Evolutionary conservation across 2,888 invertebrate genomes (phyloP).

Genomic region (Vannuccia rotundouncinata): DNA sequence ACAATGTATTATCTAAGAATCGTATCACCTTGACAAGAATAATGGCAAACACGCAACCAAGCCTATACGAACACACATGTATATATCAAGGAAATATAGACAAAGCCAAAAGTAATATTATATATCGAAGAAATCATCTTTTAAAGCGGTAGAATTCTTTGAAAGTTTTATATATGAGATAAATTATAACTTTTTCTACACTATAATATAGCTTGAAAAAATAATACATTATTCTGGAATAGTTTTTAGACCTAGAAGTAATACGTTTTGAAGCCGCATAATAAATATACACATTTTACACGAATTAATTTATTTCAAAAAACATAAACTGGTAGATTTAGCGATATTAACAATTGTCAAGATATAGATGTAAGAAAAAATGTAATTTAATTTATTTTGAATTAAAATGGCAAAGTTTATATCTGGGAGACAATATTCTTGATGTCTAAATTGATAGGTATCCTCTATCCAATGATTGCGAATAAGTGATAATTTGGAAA

Average conservation of each 20-base stretch:
- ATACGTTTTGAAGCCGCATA: too few relatives aligned
- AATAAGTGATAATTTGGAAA: too few relatives aligned
- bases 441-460: too few relatives aligned
- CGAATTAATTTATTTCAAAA: too few relatives aligned
- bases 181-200: background rate
- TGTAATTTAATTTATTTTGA: too few relatives aligned
- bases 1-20: background rate
- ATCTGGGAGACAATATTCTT: too few relatives aligned
- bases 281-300: too few relatives aligned
- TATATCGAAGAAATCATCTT: background rate
- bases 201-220: background rate
- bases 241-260: background rate
- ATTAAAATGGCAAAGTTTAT: too few relatives aligned
- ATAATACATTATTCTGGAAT: background rate
- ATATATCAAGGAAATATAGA: background rate
- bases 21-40: background rate
- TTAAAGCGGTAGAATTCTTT: background rate
- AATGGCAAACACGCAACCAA: background rate
- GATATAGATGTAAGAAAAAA: too few relatives aligned
- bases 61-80: background rate
- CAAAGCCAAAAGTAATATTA: background rate
- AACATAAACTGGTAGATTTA: too few relatives aligned
- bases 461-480: too few relatives aligned
- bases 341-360: too few relatives aligned
- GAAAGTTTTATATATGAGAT: background rate